phyloP scores from a whole-genome alignment of 2,888 invertebrate species.

The Herminia tarsipennalis region DNA sequence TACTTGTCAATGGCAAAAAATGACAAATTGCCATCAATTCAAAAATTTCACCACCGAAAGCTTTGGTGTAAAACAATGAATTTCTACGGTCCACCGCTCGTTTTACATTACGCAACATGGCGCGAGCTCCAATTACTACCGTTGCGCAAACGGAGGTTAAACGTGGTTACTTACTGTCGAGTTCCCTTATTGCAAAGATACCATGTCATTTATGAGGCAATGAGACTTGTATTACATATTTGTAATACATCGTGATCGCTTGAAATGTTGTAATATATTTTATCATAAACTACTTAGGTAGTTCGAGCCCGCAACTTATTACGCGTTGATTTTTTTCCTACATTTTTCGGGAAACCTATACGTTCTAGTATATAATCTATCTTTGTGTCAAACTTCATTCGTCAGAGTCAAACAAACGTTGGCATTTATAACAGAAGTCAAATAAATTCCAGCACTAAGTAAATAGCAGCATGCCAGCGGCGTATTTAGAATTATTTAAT shows the following conservation, averaged over 20 bases:
- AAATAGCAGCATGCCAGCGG: too few species aligned
- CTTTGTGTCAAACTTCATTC: too few species aligned
- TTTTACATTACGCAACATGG: constrained; percentile 44
- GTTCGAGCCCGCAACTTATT: too few species aligned
- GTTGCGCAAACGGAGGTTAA: constrained; percentile 54
- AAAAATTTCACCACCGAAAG: constrained; percentile 30
- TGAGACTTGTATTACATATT: constrained; percentile 28
- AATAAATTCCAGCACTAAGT: too few species aligned
- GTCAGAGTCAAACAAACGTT: too few species aligned
- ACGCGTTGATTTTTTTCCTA: too few species aligned
- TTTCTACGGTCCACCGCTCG: constrained; percentile 48
- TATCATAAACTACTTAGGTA: not conserved
- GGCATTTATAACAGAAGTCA: too few species aligned
- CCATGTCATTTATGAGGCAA: constrained; percentile 38
- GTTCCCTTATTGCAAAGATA: constrained; percentile 35
- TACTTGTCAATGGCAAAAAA: too few species aligned
- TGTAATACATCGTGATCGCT: constrained; percentile 28
- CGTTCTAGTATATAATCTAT: too few species aligned
- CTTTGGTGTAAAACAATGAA: constrained; percentile 45
- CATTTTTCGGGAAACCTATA: too few species aligned
- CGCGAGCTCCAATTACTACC: constrained; percentile 60
- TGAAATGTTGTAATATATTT: not conserved
- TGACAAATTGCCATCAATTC: too few species aligned
- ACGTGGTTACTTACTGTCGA: constrained; percentile 24
- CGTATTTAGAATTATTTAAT: too few species aligned